Base-by-base conservation (phyloP, 2,888 invertebrate genomes). In the Sympetrum striolatum region DNA sequence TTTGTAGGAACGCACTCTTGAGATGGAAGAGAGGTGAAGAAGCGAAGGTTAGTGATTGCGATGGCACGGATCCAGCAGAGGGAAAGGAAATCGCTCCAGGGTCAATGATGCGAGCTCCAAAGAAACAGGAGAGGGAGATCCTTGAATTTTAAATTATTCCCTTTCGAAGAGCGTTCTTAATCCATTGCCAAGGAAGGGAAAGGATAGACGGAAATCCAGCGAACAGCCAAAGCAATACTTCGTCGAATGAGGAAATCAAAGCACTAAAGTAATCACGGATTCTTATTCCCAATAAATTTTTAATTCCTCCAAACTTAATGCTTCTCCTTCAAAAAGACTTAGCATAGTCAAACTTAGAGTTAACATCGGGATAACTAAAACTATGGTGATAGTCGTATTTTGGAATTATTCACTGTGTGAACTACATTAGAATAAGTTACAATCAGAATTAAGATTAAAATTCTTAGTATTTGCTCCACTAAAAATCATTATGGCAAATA, bases 131-230 rank as follows among this genome's bases (percentile, higher is more conserved):
- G 86, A 35, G 15, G 35, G 39, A n/a, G n/a, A 60, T 12, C 35
- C 86, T 82, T 82, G 82, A 82, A 82, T 82, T 82, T 25, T 82
- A 82, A 82, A 82, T 82, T 10, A 82, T 58, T 58, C 82, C 82
- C 53, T 82, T 35, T 58, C 18, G 53, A 35, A 25, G 31, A 18
- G 5, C 31, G 25, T 6, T 58, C 58, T 31, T 31, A 14, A 35
- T 35, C 31, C 31, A 18, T 31, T 48, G n/a, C 44, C 48, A 39
- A 44, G 18, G n/a, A 48, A 81, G 53, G n/a, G 15, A 80, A 31
- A 81, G n/a, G 25, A 44, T 44, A 6, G 44, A 44, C 6, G 10
- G 10, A 8, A 44, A 39, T 80, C 37, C 3, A 3, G 80, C 8
- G 18, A 25, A 25, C 37, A 81, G 81, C n/a, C n/a, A 25, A 44